Conservation (phyloP, 2,797 vertebrate species). For the Sebastes itinus region DNA sequence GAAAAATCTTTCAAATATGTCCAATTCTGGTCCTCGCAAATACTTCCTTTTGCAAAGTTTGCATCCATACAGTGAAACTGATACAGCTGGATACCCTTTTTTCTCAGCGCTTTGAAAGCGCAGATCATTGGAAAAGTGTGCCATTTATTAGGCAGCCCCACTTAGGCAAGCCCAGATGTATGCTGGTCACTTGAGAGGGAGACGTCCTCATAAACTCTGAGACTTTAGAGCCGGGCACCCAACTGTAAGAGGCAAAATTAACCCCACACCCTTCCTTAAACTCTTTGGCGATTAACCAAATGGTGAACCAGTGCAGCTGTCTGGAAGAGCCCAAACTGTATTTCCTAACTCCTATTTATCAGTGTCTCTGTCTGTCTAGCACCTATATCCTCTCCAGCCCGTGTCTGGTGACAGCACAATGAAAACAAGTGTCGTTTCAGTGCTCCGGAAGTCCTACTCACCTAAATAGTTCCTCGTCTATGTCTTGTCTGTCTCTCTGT, state of each 20-base stretch:
- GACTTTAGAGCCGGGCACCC: constrained; percentile 55
- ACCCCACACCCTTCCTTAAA: constrained; percentile 34
- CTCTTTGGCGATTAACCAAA: constrained; percentile 55
- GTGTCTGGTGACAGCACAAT: constrained; percentile 74
- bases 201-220: constrained; percentile 72
- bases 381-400: constrained; percentile 67
- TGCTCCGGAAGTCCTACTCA: constrained; percentile 73
- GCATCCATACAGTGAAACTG: constrained; percentile 55
- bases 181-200: constrained; percentile 74
- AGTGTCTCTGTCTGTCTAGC: constrained; percentile 49
- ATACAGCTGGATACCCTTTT: constrained; percentile 64
- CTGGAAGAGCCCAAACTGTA: constrained; percentile 48
- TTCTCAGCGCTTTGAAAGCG: constrained; percentile 65
- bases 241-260: constrained; percentile 45
- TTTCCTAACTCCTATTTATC: constrained; percentile 46
- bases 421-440: constrained; percentile 78
- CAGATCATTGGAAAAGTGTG: constrained; percentile 68
- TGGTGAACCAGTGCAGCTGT: constrained; percentile 58
- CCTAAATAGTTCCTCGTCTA: constrained; percentile 69
- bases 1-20: constrained; percentile 28
- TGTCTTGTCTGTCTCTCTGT: constrained; percentile 62
- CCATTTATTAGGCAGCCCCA: constrained; percentile 72
- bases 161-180: constrained; percentile 74
- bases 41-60: constrained; percentile 30
- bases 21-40: constrained; percentile 10